Evolutionary conservation across 2,797 vertebrate species (phyloP), one percentile per base, ranked within the genome.

Genomic region (Orientallactaga sibirica): DNA sequence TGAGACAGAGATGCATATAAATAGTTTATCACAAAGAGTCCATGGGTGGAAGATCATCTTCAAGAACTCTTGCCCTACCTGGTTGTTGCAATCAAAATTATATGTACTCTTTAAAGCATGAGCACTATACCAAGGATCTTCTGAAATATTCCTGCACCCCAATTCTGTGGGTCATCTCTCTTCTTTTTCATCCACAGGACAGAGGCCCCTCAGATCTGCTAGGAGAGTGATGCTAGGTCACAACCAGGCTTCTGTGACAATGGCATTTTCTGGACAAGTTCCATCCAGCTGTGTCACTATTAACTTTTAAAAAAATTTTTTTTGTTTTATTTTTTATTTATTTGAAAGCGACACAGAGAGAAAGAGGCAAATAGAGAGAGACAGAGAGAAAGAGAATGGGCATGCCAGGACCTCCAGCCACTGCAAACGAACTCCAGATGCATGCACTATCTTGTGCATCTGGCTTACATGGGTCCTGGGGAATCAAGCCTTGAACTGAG

Each of bases 261-360:
- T 86, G 83, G 79, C 87, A 94, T 91, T 96, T 97, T 96, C 95
- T 64, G 68, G 75, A 71, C n/a, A 86, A 90, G 66, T 86, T 92
- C 91, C 92, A 86, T 92, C 92, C 90, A 94, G 93, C 95, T 96
- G 92, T 88, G 76, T 88, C 92, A 90, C 95, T 95, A 88, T 92
- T 95, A 94, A 96, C 92, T 95, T 97, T 96, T 95, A 94, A 91
- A 37, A 37, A 37, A 37, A 2, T 37, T 37, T 37, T 37, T 37
- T 37, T 37, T 37, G 33, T 37, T 37, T 37, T 37, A 37, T 37
- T 37, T 37, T 37, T 37, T 37, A 37, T 37, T 37, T 37, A 37
- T 37, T 37, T 37, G 33, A 37, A 37, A 37, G 33, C 33, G 33
- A 37, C 33, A 37, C 2, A 37, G 33, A 37, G 33, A 37, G 33